These are phyloP conservation scores for Lathronympha strigana DNA, from an alignment of 2,888 invertebrate species.

Conservation along the genomic window DNA sequence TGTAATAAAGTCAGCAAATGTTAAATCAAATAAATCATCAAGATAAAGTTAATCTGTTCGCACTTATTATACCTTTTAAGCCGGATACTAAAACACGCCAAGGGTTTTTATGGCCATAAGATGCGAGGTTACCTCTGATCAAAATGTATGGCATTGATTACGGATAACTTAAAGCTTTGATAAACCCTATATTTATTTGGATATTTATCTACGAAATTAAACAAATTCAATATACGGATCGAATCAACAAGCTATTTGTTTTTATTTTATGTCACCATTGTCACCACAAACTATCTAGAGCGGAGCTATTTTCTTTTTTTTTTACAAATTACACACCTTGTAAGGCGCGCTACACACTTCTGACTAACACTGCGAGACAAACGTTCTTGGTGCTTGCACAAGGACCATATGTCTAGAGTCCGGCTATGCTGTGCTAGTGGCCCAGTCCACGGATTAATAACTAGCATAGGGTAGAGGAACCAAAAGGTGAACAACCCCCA, in stretches of 20 bases:
- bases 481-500: no score
- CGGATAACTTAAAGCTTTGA: conserved; percentile 54
- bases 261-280: background rate
- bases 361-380: no score
- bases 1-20: conserved; percentile 6
- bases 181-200: conserved; percentile 5
- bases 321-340: background rate
- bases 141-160: conserved; percentile 94
- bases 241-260: conserved; percentile 22
- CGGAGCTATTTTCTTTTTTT: background rate
- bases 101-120: conserved; percentile 93
- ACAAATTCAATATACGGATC: background rate
- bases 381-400: no score
- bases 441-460: no score
- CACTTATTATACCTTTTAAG: conserved; percentile 87
- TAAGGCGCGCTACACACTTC: background rate
- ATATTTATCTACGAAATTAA: background rate
- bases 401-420: no score
- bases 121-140: conserved; percentile 94
- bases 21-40: conserved; percentile 17
- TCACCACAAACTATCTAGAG: conserved; percentile 14
- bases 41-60: conserved; percentile 31
- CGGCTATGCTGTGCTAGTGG: no score
- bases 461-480: no score
- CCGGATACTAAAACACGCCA: conserved; percentile 95